These are phyloP conservation scores for Crypturellus tataupa DNA, from an alignment of 2,797 vertebrate species.

Conservation along the genomic window DNA sequence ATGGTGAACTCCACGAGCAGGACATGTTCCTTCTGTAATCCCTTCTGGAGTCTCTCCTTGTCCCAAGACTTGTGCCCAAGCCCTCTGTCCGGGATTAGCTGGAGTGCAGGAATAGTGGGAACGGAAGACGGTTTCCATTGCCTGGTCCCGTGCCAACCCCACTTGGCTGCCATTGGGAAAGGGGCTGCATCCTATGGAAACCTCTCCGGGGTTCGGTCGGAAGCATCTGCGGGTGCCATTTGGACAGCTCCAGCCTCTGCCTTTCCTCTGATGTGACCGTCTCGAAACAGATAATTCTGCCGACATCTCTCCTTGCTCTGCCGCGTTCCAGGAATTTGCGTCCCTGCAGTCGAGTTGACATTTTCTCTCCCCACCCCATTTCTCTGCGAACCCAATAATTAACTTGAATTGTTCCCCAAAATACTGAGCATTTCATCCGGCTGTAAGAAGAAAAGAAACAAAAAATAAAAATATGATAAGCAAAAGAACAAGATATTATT, in stretches of 20 bases:
- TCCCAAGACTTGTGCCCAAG: neutral
- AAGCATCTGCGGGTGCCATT: rapidly evolving
- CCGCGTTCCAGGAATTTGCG: neutral
- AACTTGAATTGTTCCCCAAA: neutral
- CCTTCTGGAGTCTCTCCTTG: neutral
- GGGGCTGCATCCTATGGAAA: neutral
- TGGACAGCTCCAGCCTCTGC: neutral
- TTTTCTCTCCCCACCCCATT: neutral
- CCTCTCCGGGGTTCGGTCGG: neutral
- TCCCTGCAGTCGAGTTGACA: neutral
- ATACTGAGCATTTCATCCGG: neutral
- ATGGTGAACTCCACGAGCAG: neutral
- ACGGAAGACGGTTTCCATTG: neutral
- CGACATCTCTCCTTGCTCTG: neutral
- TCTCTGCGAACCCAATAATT: neutral
- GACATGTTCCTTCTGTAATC: neutral
- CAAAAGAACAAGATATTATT: neutral
- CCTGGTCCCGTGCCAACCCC: rapidly evolving
- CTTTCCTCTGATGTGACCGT: rapidly evolving
- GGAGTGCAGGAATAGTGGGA: neutral
- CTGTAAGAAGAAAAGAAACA: neutral
- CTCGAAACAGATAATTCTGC: neutral
- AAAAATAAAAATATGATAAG: too few species aligned
- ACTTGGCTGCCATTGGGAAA: neutral
- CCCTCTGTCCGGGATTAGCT: rapidly evolving